A percentile compares a stretch with the other conserved stretches of the same genome.
Conservation (phyloP, 2,888 invertebrate species). For the Drosophila differens region DNA sequence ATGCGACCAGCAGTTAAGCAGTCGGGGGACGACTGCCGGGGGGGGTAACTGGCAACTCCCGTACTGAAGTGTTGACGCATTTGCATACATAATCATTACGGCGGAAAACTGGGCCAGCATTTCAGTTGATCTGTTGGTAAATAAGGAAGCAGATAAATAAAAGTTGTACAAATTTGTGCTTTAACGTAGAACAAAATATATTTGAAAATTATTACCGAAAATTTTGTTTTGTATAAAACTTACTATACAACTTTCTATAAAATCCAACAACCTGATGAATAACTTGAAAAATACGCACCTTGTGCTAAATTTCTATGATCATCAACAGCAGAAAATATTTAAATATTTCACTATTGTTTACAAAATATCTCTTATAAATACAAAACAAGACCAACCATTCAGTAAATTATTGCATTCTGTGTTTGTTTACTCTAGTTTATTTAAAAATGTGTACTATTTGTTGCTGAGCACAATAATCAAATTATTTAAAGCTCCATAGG, state of each 20-base stretch:
- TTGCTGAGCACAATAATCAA: background rate
- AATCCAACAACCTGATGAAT: background rate
- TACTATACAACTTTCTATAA: background rate
- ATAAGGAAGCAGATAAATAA: slow-evolving; percentile 10
- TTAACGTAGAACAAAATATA: background rate
- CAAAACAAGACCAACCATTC: background rate
- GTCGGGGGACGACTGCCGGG: slow-evolving; percentile 2
- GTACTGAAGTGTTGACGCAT: slow-evolving; percentile 42
- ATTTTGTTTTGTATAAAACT: background rate
- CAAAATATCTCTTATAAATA: background rate
- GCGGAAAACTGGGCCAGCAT: slow-evolving; percentile 42
- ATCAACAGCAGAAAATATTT: background rate
- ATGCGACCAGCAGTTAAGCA: slow-evolving; percentile 30
- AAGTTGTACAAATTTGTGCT: background rate
- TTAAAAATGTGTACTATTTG: background rate
- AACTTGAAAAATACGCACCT: background rate
- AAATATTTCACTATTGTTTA: background rate
- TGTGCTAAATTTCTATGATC: background rate
- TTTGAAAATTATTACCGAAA: background rate
- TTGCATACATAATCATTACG: slow-evolving; percentile 62
- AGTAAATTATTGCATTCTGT: background rate
- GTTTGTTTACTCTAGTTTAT: background rate
- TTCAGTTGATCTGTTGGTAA: slow-evolving; percentile 30
- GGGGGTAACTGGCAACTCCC: slow-evolving; percentile 10
- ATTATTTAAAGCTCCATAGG: background rate